Evolutionary conservation across 2,888 invertebrate genomes (phyloP), one percentile per base, ranked within the genome.

Genomic region (Rugalucina vietnamica): DNA sequence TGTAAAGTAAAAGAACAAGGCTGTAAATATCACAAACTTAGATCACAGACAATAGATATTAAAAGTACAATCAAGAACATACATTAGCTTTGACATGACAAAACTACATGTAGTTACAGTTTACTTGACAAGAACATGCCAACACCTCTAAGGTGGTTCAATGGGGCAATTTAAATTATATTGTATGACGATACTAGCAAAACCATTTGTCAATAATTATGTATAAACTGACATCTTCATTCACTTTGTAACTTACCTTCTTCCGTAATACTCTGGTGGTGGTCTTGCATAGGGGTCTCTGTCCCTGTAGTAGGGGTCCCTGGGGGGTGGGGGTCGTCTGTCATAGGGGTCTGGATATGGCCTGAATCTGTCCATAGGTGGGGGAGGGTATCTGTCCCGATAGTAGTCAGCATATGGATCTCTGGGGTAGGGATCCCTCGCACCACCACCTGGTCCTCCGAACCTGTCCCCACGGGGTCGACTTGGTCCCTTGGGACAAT

Each of bases 401-500:
- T 91, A 92, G 86, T 93, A 93, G 37, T 92, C 91, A 43, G 72
- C 78, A 72, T 90, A 90, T 1, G 90, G 89, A 73, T 89, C 89
- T 49, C 90, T 54, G 12, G 82, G 72, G 57, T 90, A 90, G 18
- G 60, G 43, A 73, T 77, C 82, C 24, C 76, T 39, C n/a, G 39
- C 69, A 5, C 81, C 75, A 29, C 84, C 60, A 57, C 82, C 84
- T 37, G 5, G 27, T 29, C 57, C 57, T 10, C 21, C 24, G 21
- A 65, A 65, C 12, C 65, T 27, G 29, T 65, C 65, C 21, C 65
- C 29, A 21, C 18, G 32, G 3, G 65, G 65, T 34, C 65, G 10
- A 34, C 65, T 65, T 8, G 65, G 65, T 80, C 92, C 92, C 74
- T 90, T 90, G n/a, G 98, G 98, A 96, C 98, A 98, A 96, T 98